Base-by-base conservation (phyloP, 2,888 invertebrate species). In the Campoplex capitator region DNA sequence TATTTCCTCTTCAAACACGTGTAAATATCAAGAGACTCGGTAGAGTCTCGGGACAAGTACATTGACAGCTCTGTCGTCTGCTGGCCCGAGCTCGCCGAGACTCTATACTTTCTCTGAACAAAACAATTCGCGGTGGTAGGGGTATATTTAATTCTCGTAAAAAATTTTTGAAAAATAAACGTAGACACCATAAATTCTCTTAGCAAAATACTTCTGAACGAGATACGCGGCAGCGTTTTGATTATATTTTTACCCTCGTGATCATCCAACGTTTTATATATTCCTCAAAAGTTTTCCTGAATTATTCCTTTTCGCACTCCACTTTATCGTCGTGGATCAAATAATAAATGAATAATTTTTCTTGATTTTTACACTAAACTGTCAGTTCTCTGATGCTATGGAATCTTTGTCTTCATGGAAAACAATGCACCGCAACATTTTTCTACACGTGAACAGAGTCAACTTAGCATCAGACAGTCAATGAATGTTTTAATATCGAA, bases 351-450 rank as follows among this genome's bases (percentile, higher is more conserved):
- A 6, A 35, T 9, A 62, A 62, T 42, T 38, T 6, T 71, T 54
- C 62, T 70, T 23, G n/a, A 23, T 42, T 48, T 71, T 65, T 45
- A 38, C 78, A 74, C 85, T 28, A 42, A 48, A 38, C 4, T 77
- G 23, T 62, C 18, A 62, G 16, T 16, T n/a, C 76, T 51, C 62
- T 42, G 32, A 18, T 32, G 9, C 45, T 9, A 13, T 8, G 38
- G 45, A 79, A 45, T 18, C 18, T 35, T 48, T 70, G n/a, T 70
- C 13, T 45, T 45, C 13, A 28, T 28, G 28, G 2, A 1, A 48
- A 71, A 38, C 45, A 70, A 77, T 67, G 65, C 45, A 76, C 76
- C 48, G 48, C 32, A 48, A 76, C 76, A 76, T 65, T 76, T 62
- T 76, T 65, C 13, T n/a, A 62, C 6, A 45, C 45, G 28, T 75